Evolutionary conservation across 2,888 invertebrate species (phyloP), one percentile per base, ranked within the genome.

Genomic region (Drosophila formosana): DNA sequence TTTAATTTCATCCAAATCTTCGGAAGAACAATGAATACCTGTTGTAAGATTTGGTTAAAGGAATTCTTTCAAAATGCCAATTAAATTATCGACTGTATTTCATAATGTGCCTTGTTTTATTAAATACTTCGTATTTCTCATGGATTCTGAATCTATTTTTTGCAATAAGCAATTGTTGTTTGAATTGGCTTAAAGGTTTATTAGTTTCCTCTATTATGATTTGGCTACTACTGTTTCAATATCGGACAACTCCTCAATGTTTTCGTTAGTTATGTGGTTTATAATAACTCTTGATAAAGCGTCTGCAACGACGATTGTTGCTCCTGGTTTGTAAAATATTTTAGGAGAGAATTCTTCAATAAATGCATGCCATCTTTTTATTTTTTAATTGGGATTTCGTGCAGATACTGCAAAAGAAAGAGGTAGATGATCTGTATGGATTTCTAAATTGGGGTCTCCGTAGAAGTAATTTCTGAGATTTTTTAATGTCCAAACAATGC

Each of bases 371-470:
- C 25, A 45, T 45, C 11, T 45, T 45, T 45, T 45, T 5, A 45
- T 45, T 45, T 45, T 45, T 9, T 11, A 11, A 45, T 45, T 4
- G 0, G n/a, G 26, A 9, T 6, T n/a, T n/a, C n/a, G n/a, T n/a
- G n/a, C n/a, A n/a, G n/a, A n/a, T n/a, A n/a, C n/a, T n/a, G n/a
- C n/a, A 5, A 45, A 26, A 11, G n/a, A 45, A 45, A 45, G 26
- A 9, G 45, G 45, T 45, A n/a, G 11, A 45, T 45, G 45, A 11
- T 45, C 25, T 45, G 45, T 45, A 3, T 45, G 45, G 25, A 45
- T 45, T 26, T 45, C 45, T 25, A 45, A 4, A 25, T 45, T 45
- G 3, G 11, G 1, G n/a, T n/a, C 37, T 39, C n/a, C 39, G 6
- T 39, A 39, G 6, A 39, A 39, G 13, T 26, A 26, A 11, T 45